These are phyloP conservation scores for Cyclophora punctaria DNA, from an alignment of 2,888 invertebrate genomes.

Conservation along the genomic window DNA sequence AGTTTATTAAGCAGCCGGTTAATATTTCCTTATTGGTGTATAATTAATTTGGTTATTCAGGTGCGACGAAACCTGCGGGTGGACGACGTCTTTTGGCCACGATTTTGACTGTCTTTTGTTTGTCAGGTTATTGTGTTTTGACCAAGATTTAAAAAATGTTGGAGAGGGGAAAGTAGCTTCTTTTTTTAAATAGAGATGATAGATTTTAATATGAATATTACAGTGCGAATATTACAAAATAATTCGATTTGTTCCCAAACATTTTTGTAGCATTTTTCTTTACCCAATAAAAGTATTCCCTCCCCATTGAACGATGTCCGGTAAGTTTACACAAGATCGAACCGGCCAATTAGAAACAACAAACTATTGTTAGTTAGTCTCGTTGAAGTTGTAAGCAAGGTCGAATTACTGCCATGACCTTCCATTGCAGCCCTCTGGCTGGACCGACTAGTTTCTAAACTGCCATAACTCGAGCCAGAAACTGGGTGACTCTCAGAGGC, in stretches of 20 bases:
- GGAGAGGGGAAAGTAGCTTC: too few relatives aligned
- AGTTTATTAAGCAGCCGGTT: conserved; percentile 73
- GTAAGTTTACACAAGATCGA: conserved; percentile 8
- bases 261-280: too few relatives aligned
- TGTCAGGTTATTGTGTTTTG: conserved; percentile 46
- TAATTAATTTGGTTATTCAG: conserved; percentile 74
- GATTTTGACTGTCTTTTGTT: conserved; percentile 50
- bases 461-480: conserved; percentile 73
- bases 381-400: conserved; percentile 64
- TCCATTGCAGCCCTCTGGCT: conserved; percentile 64
- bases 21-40: conserved; percentile 69
- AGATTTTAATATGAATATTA: too few relatives aligned
- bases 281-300: too few relatives aligned
- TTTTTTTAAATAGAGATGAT: too few relatives aligned
- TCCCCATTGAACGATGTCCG: too few relatives aligned
- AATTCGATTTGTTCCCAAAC: too few relatives aligned
- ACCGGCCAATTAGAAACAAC: conserved; percentile 31
- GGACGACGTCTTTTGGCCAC: conserved; percentile 5
- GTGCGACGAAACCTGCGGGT: conserved; percentile 38
- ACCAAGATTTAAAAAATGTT: too few relatives aligned
- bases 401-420: conserved; percentile 71
- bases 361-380: conserved; percentile 37
- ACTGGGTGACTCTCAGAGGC: conserved; percentile 73
- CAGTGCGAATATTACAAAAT: too few relatives aligned
- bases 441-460: conserved; percentile 72